phyloP scores from a whole-genome alignment of 2,113 vertebrate genomes.

The Eidolon helvum region DNA sequence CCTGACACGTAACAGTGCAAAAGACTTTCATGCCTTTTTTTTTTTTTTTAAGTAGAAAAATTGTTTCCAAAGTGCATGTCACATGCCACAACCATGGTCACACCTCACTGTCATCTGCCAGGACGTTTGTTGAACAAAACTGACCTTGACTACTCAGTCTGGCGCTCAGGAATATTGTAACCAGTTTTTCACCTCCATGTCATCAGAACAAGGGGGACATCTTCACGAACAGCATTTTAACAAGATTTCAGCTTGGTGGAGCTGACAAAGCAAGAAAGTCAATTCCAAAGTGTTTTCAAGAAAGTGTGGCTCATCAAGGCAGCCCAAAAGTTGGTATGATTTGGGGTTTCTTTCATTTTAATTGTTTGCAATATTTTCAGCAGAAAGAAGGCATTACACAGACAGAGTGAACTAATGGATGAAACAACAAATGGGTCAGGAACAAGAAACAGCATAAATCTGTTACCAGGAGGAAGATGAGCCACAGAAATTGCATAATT shows the following conservation, averaged over 20 bases:
- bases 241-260: constrained; percentile 64
- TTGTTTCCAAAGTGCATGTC: constrained; percentile 90
- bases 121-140: constrained; percentile 87
- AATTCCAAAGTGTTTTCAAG: constrained; percentile 78
- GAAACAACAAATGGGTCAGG: constrained; percentile 56
- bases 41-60: constrained; percentile 78
- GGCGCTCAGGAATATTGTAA: constrained; percentile 97
- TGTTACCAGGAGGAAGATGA: constrained; percentile 83
- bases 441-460: constrained; percentile 62
- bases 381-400: constrained; percentile 51
- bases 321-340: constrained; percentile 52
- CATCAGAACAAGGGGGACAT: constrained; percentile 71
- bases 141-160: constrained; percentile 91
- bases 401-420: constrained; percentile 60
- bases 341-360: constrained; percentile 67
- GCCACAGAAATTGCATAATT: constrained; percentile 85
- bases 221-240: constrained; percentile 71
- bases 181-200: constrained; percentile 83
- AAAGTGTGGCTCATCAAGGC: constrained; percentile 81
- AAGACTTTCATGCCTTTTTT: constrained; percentile 52
- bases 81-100: constrained; percentile 86
- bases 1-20: constrained; percentile 91
- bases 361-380: constrained; percentile 61
- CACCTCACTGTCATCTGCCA: constrained; percentile 85
- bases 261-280: constrained; percentile 65